Conservation (phyloP, 2,888 invertebrate species). For the Pandemis heparana region DNA sequence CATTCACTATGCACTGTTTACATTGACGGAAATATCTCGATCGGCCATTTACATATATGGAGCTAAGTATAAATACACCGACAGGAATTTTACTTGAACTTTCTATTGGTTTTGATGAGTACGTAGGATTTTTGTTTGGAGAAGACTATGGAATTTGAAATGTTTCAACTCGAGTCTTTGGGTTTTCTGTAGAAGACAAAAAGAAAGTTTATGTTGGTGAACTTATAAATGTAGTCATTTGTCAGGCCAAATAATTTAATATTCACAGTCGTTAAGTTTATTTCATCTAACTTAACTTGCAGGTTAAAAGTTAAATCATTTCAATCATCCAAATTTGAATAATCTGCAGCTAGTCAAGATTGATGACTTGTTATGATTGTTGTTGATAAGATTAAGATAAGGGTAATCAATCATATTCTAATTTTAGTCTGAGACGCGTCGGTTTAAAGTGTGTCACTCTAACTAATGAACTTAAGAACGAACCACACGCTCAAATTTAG, state of each 20-base stretch:
- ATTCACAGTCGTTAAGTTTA: not conserved
- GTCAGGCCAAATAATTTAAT: not conserved
- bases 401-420: constrained; percentile 16
- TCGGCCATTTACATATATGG: constrained; percentile 34
- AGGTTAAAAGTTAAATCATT: not conserved
- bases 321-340: constrained; percentile 10
- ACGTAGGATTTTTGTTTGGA: not conserved
- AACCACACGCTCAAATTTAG: not conserved
- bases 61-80: constrained; percentile 23
- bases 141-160: not conserved
- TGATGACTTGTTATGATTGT: constrained; percentile 17
- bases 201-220: not conserved
- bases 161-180: not conserved
- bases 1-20: constrained; percentile 33
- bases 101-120: constrained; percentile 18
- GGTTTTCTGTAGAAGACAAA: not conserved
- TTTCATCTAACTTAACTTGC: not conserved
- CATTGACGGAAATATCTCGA: constrained; percentile 36
- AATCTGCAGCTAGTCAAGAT: constrained; percentile 15
- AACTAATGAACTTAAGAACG: not conserved
- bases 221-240: not conserved
- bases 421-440: constrained; percentile 12
- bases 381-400: constrained; percentile 27
- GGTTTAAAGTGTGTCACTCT: constrained; percentile 1
- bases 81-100: constrained; percentile 19